phyloP scores from a whole-genome alignment of 2,888 invertebrate genomes.

The Phyto melanocephala region DNA sequence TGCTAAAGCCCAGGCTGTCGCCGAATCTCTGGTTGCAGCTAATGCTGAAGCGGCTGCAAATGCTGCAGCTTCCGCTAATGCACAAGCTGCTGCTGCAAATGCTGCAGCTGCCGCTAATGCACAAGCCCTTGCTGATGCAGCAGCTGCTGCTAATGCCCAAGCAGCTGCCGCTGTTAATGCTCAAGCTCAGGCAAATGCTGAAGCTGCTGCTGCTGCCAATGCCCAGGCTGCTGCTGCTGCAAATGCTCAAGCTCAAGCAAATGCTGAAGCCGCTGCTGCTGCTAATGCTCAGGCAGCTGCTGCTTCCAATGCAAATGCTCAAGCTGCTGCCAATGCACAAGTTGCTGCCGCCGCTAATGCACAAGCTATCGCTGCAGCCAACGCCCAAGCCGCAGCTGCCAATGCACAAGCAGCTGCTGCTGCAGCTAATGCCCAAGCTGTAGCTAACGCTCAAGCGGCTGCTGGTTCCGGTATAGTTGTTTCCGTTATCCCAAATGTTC shows the following conservation, averaged over 20 bases:
- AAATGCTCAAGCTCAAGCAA: slow-evolving; percentile 32
- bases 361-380: slow-evolving; percentile 60
- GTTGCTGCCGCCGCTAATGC: slow-evolving; percentile 68
- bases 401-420: slow-evolving; percentile 56
- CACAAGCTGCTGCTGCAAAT: slow-evolving; percentile 39
- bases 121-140: slow-evolving; percentile 55
- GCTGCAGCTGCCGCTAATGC: slow-evolving; percentile 23
- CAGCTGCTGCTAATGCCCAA: slow-evolving; percentile 67
- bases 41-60: slow-evolving; percentile 46
- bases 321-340: slow-evolving; percentile 57
- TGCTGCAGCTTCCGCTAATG: slow-evolving; percentile 58
- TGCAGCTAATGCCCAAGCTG: slow-evolving; percentile 31
- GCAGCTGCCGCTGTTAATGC: slow-evolving; percentile 51
- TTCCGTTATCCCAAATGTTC: slow-evolving; percentile 31
- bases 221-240: slow-evolving; percentile 57
- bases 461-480: slow-evolving; percentile 44
- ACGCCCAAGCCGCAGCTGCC: slow-evolving; percentile 18
- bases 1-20: slow-evolving; percentile 64
- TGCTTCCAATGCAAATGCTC: slow-evolving; percentile 64
- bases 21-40: slow-evolving; percentile 18
- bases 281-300: slow-evolving; percentile 44
- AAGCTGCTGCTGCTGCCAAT: slow-evolving; percentile 23
- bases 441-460: slow-evolving; percentile 66
- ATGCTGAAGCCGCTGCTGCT: slow-evolving; percentile 37
- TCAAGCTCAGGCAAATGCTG: slow-evolving; percentile 21